phyloP scores from a whole-genome alignment of 2,888 invertebrate species.

The Microctonus aethiopoides region DNA sequence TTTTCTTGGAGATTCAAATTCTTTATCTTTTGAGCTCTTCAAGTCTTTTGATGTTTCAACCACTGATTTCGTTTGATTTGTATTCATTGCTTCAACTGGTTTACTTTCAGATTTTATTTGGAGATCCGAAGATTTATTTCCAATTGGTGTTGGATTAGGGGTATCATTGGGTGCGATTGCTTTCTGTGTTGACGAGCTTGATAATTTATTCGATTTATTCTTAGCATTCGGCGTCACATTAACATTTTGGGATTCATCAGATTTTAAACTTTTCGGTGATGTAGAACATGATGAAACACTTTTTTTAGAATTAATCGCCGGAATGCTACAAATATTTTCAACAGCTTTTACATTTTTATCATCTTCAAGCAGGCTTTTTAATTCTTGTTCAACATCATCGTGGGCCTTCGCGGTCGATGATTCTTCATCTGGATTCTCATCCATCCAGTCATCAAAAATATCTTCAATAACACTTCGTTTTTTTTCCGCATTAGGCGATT shows the following conservation, averaged over 20 bases:
- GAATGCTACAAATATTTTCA: conserved; percentile 16
- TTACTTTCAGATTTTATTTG: not conserved
- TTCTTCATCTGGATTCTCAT: conserved; percentile 59
- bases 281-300: not conserved
- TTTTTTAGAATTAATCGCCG: conserved; percentile 23
- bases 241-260: not conserved
- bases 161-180: not conserved
- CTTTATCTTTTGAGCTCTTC: conserved; percentile 66
- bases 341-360: conserved; percentile 42
- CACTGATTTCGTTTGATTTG: conserved; percentile 71
- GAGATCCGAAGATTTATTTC: not conserved
- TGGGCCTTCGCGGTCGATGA: conserved; percentile 42
- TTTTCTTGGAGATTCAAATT: conserved; percentile 63
- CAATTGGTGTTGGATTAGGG: not conserved
- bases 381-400: conserved; percentile 58
- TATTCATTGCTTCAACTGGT: not conserved
- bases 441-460: conserved; percentile 65
- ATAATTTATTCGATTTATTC: not conserved
- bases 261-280: not conserved
- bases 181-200: not conserved
- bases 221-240: not conserved
- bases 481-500: conserved; percentile 34
- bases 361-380: conserved; percentile 58
- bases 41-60: conserved; percentile 71
- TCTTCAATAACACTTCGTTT: conserved; percentile 62